Conservation (phyloP, 2,888 invertebrate species). For the Pinctada fucata region DNA sequence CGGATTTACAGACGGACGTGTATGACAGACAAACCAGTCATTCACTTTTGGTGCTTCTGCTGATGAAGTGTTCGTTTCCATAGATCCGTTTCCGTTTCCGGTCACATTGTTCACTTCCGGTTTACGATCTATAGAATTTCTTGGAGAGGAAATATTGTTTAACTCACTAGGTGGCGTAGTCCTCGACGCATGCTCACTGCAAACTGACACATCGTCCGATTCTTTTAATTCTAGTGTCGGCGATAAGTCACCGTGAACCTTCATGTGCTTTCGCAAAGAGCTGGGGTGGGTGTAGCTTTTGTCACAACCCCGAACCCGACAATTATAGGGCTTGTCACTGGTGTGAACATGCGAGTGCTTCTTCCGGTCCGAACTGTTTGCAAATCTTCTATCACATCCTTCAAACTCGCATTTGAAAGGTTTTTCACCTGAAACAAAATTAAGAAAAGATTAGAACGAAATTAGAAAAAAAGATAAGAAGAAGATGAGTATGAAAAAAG, state of each 20-base stretch:
- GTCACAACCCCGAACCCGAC: constrained; percentile 97
- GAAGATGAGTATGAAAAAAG: no score
- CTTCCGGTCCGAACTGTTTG: constrained; percentile 99
- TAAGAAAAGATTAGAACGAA: no score
- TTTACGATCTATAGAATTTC: constrained; percentile 31
- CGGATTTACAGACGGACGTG: constrained; percentile 81
- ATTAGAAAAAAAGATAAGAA: no score
- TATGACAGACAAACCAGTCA: constrained; percentile 90
- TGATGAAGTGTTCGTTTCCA: constrained; percentile 28
- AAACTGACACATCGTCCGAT: constrained; percentile 64
- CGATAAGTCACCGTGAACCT: constrained; percentile 75
- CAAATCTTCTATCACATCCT: constrained; percentile 97
- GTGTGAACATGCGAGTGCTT: constrained; percentile 99
- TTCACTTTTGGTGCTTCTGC: constrained; percentile 80
- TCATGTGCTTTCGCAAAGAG: constrained; percentile 97
- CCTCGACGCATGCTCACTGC: constrained; percentile 68
- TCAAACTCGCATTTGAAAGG: constrained; percentile 99
- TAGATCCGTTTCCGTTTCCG: constrained; percentile 40
- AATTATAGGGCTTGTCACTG: constrained; percentile 99
- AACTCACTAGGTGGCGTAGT: constrained; percentile 58
- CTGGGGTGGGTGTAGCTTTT: constrained; percentile 99
- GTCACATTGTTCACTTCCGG: constrained; percentile 27
- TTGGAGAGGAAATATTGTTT: constrained; percentile 58
- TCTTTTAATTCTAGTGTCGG: constrained; percentile 72
- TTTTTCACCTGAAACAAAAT: constrained; percentile 90